Conservation (phyloP, 2,113 vertebrate genomes). For the Ancistrus triradiatus region DNA sequence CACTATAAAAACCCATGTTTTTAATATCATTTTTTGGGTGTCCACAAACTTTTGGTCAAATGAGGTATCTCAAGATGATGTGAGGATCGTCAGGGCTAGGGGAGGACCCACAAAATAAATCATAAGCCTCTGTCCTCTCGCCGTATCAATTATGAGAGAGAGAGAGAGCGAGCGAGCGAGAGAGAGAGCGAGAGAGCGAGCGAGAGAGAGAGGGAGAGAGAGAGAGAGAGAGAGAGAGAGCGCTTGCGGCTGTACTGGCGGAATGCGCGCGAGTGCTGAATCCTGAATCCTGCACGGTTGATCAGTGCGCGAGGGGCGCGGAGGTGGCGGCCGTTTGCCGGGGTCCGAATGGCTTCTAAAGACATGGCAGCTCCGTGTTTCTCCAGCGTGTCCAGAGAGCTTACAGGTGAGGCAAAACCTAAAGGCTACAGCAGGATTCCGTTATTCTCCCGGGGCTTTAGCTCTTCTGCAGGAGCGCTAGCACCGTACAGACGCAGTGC, state of each 20-base stretch:
- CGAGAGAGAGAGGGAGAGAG: slow-evolving; percentile 11
- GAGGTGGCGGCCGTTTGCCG: slow-evolving; percentile 38
- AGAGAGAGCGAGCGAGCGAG: slow-evolving; percentile 18
- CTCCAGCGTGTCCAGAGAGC: slow-evolving; percentile 63
- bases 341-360: slow-evolving; percentile 69
- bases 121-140: neutral
- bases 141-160: slow-evolving; percentile 2
- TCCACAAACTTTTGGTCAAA: no score
- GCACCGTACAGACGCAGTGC: slow-evolving; percentile 14
- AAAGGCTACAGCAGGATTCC: neutral
- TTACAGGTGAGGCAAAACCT: slow-evolving; percentile 50
- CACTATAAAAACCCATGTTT: no score
- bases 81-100: no score
- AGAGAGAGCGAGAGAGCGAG: neutral
- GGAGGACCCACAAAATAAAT: no score
- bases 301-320: slow-evolving; percentile 56
- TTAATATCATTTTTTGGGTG: no score
- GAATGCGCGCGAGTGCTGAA: slow-evolving; percentile 68
- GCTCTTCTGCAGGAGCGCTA: slow-evolving; percentile 7
- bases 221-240: slow-evolving; percentile 3
- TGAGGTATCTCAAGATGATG: no score
- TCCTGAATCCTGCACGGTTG: slow-evolving; percentile 47
- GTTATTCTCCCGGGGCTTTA: neutral
- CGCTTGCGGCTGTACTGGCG: slow-evolving; percentile 66
- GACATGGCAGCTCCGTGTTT: slow-evolving; percentile 64